Percentiles rank a stretch among this genome's conserved stretches.
These are phyloP conservation scores for Rapana venosa DNA, from an alignment of 2,888 invertebrate genomes.

Conservation along the genomic window DNA sequence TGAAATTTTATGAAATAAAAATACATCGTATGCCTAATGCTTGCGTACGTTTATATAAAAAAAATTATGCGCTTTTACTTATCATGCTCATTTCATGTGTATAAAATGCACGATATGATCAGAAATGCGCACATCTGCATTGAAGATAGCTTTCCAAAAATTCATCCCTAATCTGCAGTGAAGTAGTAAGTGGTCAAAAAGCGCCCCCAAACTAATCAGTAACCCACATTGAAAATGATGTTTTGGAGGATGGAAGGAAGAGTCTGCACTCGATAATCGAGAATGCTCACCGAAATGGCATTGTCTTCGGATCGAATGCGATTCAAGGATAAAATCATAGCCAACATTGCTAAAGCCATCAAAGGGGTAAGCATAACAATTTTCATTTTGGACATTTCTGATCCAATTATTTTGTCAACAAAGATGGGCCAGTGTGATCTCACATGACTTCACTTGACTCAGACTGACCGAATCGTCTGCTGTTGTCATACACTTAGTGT, in stretches of 20 bases:
- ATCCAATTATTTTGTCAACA: background rate
- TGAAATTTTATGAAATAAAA: too few relatives aligned
- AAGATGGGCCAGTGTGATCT: slow-evolving; percentile 20
- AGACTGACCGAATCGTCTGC: slow-evolving; percentile 18
- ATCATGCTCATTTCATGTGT: too few relatives aligned
- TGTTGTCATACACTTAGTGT: background rate
- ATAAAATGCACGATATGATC: too few relatives aligned
- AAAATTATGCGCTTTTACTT: too few relatives aligned
- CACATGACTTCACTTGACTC: slow-evolving; percentile 27
- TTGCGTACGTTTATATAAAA: too few relatives aligned
- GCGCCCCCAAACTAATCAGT: slow-evolving; percentile 34
- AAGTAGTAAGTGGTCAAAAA: slow-evolving; percentile 13
- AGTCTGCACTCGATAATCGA: background rate
- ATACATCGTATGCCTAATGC: too few relatives aligned
- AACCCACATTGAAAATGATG: slow-evolving; percentile 35
- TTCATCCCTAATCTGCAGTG: background rate
- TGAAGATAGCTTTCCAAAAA: background rate
- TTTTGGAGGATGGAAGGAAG: background rate
- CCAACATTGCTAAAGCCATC: slow-evolving; percentile 73
- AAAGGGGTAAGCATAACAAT: slow-evolving; percentile 67
- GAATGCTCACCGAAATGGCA: slow-evolving; percentile 54
- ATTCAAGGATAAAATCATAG: slow-evolving; percentile 73
- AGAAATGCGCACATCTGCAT: background rate
- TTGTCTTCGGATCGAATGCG: slow-evolving; percentile 65
- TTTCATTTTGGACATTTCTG: background rate